These are phyloP conservation scores for Abscondita cerata DNA, from an alignment of 2,888 invertebrate genomes.

Conservation along the genomic window DNA sequence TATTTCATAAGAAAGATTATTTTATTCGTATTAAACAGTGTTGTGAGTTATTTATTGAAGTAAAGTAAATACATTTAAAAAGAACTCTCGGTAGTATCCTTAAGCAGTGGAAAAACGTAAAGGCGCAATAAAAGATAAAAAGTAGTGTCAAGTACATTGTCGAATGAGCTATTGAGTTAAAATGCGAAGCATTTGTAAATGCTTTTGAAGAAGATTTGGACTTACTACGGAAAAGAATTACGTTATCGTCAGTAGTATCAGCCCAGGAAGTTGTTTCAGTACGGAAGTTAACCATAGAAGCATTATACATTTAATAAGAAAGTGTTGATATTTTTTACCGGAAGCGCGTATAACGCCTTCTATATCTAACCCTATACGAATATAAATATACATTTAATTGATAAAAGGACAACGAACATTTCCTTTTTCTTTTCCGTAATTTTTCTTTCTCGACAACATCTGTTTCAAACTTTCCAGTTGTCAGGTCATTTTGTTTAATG, in stretches of 20 bases:
- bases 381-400: no score
- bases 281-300: slow-evolving; percentile 16
- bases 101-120: slow-evolving; percentile 34
- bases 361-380: neutral
- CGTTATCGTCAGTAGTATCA: slow-evolving; percentile 50
- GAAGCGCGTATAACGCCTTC: neutral
- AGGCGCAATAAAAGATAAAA: neutral
- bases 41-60: no score
- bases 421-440: neutral
- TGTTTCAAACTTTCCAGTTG: no score
- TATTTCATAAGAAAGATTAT: no score
- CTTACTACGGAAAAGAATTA: slow-evolving; percentile 49
- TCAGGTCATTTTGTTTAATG: no score
- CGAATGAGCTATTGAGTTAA: slow-evolving; percentile 31
- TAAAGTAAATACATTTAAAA: no score
- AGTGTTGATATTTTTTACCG: neutral
- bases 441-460: no score
- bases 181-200: slow-evolving; percentile 43
- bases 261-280: slow-evolving; percentile 38
- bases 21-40: no score
- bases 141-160: slow-evolving; percentile 35
- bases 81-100: no score
- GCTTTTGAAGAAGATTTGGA: slow-evolving; percentile 47
- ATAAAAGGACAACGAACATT: no score
- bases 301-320: slow-evolving; percentile 10